Conservation (phyloP, 2,113 vertebrate genomes). For the Amazona guildingii region DNA sequence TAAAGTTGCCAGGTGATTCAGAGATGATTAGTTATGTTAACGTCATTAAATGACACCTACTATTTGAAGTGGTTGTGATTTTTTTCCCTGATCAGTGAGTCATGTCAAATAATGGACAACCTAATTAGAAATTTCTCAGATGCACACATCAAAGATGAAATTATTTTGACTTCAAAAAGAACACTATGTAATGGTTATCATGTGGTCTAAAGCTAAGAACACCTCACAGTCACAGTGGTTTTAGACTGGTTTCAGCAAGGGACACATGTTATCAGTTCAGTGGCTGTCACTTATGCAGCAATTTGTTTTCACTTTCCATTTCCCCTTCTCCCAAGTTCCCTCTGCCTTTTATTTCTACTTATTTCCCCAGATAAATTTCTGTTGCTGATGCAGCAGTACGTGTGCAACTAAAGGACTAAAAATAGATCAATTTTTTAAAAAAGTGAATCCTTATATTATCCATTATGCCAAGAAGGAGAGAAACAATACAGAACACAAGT, state of each 20-base stretch:
- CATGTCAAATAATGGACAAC: not conserved
- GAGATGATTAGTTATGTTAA: not conserved
- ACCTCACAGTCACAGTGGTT: not conserved
- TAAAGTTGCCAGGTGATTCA: not conserved
- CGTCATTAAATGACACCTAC: not conserved
- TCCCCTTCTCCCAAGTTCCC: not conserved
- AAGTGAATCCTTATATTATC: not conserved
- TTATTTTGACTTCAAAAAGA: not conserved
- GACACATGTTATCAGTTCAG: not conserved
- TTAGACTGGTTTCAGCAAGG: not conserved
- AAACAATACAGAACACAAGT: not conserved
- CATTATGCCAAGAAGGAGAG: not conserved
- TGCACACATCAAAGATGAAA: not conserved
- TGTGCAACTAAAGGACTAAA: not conserved
- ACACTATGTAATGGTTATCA: not conserved
- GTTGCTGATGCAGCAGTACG: not conserved
- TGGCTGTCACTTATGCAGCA: not conserved
- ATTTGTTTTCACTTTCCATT: conserved; percentile 25
- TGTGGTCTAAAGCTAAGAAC: not conserved
- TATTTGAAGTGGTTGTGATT: not conserved
- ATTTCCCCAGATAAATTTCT: not conserved
- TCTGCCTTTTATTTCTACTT: not conserved
- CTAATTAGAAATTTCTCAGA: not conserved
- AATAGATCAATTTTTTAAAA: not conserved
- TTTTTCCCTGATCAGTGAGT: not conserved